Evolutionary conservation across 2,113 vertebrate genomes (phyloP).

Genomic region (Salvator merianae): DNA sequence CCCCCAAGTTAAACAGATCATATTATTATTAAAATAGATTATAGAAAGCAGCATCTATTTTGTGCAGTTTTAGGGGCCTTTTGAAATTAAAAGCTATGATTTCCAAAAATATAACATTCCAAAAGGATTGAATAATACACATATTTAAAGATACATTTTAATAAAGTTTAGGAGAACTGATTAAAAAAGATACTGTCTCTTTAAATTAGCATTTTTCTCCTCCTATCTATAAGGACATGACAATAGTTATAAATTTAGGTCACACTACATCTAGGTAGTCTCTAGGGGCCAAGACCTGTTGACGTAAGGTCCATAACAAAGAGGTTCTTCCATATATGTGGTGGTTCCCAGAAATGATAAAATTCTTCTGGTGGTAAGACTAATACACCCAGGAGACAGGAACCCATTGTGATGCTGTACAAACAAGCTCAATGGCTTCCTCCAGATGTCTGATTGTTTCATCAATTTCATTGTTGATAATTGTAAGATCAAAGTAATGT

Average conservation of each 20-base stretch:
- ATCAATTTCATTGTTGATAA: constrained; percentile 99
- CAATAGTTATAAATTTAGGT: constrained; percentile 95
- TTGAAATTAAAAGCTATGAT: constrained; percentile 87
- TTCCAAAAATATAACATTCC: constrained; percentile 88
- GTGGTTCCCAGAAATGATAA: constrained; percentile 75
- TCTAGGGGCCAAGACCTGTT: constrained; percentile 85
- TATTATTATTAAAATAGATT: constrained; percentile 88
- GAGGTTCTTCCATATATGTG: constrained; percentile 81
- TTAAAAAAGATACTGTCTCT: constrained; percentile 88
- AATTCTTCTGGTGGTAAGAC: constrained; percentile 63
- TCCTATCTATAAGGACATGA: constrained; percentile 96
- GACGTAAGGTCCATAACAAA: constrained; percentile 80
- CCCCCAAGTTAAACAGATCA: constrained; percentile 82
- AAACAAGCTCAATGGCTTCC: constrained; percentile 96
- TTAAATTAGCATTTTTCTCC: constrained; percentile 83
- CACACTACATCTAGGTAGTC: constrained; percentile 92
- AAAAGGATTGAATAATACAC: constrained; percentile 83
- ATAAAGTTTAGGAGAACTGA: constrained; percentile 84
- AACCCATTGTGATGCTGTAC: constrained; percentile 96
- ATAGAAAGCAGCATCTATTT: constrained; percentile 90
- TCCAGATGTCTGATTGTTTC: constrained; percentile 98
- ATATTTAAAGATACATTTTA: constrained; percentile 85
- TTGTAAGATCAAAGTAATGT: constrained; percentile 98
- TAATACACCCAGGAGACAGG: constrained; percentile 99
- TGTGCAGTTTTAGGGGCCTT: constrained; percentile 87